Percentiles rank a stretch among this genome's conserved stretches.
phyloP scores from a whole-genome alignment of 2,113 vertebrate species.

The Amphilophus citrinellus region DNA sequence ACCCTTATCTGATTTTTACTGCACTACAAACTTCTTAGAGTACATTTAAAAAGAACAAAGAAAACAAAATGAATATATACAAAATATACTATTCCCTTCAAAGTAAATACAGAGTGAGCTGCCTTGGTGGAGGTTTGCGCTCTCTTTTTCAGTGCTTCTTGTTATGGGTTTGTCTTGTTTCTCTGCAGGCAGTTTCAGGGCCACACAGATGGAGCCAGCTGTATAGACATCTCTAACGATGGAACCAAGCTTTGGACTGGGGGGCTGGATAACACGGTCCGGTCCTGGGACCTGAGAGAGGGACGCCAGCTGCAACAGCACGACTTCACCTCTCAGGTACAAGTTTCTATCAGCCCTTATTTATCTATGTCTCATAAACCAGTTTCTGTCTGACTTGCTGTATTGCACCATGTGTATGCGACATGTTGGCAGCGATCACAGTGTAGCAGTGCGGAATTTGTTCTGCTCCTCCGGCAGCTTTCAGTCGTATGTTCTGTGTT shows the following conservation, averaged over 20 bases:
- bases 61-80: no score
- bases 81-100: no score
- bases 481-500: neutral
- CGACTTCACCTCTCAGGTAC: constrained; percentile 96
- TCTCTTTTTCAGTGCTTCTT: neutral
- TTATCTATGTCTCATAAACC: no score
- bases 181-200: constrained; percentile 93
- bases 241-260: constrained; percentile 97
- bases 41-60: no score
- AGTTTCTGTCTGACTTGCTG: no score
- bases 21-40: no score
- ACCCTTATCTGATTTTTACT: no score
- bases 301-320: constrained; percentile 97
- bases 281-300: constrained; percentile 95
- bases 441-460: neutral
- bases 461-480: neutral
- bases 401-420: neutral
- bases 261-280: constrained; percentile 95
- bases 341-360: neutral
- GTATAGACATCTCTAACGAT: constrained; percentile 96
- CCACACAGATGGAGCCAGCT: constrained; percentile 96
- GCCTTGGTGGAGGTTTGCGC: no score
- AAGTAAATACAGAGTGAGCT: no score
- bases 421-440: neutral
- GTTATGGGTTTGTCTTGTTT: neutral